These are phyloP conservation scores for Cheilosia pagana DNA, from an alignment of 2,888 invertebrate genomes.

Conservation along the genomic window DNA sequence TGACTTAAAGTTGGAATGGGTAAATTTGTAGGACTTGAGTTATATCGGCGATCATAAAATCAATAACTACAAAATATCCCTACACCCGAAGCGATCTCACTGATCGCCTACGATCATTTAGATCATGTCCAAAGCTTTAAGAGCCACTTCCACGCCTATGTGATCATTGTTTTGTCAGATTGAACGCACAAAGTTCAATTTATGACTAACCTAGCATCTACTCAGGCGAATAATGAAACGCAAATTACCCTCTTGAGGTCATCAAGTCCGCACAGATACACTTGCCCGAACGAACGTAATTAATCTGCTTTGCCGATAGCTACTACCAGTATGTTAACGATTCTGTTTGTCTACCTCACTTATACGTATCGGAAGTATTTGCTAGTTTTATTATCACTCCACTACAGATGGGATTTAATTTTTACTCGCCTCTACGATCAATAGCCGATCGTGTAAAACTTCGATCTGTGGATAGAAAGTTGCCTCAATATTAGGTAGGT, in stretches of 20 bases:
- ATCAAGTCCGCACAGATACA: background rate
- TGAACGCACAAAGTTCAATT: background rate
- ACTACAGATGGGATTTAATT: background rate
- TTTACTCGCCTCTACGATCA: background rate
- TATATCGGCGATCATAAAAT: too few relatives aligned
- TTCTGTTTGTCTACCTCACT: background rate
- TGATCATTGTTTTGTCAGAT: too few relatives aligned
- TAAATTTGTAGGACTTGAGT: too few relatives aligned
- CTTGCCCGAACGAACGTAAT: background rate
- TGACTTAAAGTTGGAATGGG: too few relatives aligned
- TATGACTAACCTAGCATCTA: background rate
- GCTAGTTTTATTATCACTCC: background rate
- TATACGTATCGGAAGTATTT: constrained; percentile 9
- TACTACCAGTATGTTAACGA: background rate
- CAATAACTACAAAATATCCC: too few relatives aligned
- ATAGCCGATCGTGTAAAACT: background rate
- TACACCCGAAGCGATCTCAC: too few relatives aligned
- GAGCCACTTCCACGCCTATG: too few relatives aligned
- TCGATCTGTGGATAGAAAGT: background rate
- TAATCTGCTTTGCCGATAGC: background rate
- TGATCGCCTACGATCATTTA: too few relatives aligned
- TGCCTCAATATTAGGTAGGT: too few relatives aligned
- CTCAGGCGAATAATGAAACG: background rate
- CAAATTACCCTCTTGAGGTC: constrained; percentile 2
- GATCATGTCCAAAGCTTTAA: too few relatives aligned